Evolutionary conservation across 2,888 invertebrate genomes (phyloP), one percentile per base, ranked within the genome.

Genomic region (Maniola hyperantus): DNA sequence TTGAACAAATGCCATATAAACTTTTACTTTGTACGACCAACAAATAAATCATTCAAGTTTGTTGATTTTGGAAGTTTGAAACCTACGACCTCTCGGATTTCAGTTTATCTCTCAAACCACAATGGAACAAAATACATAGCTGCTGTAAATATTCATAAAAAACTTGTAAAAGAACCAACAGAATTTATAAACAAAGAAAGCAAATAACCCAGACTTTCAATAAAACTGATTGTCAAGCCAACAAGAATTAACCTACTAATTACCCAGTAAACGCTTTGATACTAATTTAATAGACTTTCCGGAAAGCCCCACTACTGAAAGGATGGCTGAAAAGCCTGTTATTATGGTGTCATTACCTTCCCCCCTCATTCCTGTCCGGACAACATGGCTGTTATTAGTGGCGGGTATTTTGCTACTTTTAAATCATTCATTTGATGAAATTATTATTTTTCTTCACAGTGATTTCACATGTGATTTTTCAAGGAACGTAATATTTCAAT

Each of bases 291-390:
- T 70, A 66, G 57, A 58, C 20, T 65, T 67, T 68, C 72, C 73
- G 77, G 77, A 77, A 83, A 78, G 75, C 74, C 77, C 64, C 48
- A 72, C 73, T 70, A 61, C 61, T 61, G 61, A 61, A 61, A 61
- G 61, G 50, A 61, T 61, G 20, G 68, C 67, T 73, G 74, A 71
- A 76, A 76, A 72, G 69, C 74, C 72, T 77, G 79, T 81, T 76
- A 83, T 82, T 81, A 80, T 67, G 73, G 76, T 79, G 77, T 78
- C 79, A 82, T 82, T 85, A 82, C 77, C 74, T 84, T 76, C 77
- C 78, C 71, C 68, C 8, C 11, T n/a, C 34, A 1, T 18, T 15
- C 36, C 20, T 11, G 13, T 7, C 20, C 6, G 13, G 20, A 72
- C 71, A 71, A 78, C 69, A 79, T 76, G 77, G 76, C 71, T 63